These are phyloP conservation scores for Semotilus atromaculatus DNA, from an alignment of 2,797 vertebrate species.

Conservation along the genomic window DNA sequence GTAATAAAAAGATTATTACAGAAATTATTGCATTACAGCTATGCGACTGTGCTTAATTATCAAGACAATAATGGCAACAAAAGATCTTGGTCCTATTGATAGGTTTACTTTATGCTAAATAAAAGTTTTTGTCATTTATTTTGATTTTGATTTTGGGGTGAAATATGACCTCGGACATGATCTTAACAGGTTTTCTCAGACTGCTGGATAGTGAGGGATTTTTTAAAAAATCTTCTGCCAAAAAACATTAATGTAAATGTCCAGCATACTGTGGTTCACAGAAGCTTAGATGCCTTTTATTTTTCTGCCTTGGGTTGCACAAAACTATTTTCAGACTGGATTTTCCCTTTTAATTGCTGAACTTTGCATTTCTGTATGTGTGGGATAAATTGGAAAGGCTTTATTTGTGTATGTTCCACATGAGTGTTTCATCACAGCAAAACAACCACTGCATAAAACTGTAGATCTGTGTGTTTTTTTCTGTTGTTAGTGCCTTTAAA, in stretches of 20 bases:
- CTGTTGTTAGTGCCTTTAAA: neutral
- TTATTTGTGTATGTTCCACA: neutral
- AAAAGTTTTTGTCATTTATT: neutral
- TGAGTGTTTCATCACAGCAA: neutral
- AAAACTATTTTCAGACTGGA: neutral
- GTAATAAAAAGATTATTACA: neutral
- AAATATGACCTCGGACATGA: neutral
- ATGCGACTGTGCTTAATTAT: neutral
- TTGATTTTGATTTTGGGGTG: neutral
- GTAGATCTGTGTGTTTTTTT: neutral
- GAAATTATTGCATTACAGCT: neutral
- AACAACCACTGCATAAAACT: neutral
- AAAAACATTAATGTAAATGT: conserved; percentile 14
- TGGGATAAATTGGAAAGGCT: neutral
- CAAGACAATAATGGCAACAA: neutral
- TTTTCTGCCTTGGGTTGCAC: conserved; percentile 1
- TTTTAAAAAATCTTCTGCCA: neutral
- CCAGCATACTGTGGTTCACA: neutral
- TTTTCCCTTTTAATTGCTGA: neutral
- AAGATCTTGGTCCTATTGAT: no score
- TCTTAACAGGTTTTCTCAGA: neutral
- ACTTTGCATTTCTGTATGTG: neutral
- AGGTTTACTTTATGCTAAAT: neutral
- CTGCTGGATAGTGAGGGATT: conserved; percentile 4
- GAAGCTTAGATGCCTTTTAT: neutral